Evolutionary conservation across 92 coral and sea anemone genomes (phyloP).

Genomic region (Parazoanthus swiftii): DNA sequence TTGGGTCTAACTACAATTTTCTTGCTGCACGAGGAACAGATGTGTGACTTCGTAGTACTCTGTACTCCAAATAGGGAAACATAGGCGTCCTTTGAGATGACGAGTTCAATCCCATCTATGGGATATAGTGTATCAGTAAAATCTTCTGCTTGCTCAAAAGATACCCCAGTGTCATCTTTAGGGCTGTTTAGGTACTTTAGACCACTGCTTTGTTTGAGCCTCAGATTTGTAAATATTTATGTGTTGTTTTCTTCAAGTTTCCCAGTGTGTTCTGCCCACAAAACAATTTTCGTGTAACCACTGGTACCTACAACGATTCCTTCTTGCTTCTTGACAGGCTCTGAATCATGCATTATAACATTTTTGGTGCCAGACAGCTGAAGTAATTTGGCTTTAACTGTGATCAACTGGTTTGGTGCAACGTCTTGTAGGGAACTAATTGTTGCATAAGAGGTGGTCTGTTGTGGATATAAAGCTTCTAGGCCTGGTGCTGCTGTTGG

Average conservation of each 20-base stretch:
- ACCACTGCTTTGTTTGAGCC: conserved; percentile 47
- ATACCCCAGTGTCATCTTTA: conserved; percentile 25
- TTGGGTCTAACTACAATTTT: neutral
- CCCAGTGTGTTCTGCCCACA: conserved; percentile 45
- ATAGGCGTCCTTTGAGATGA: conserved; percentile 13
- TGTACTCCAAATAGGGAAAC: neutral
- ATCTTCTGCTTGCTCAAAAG: conserved; percentile 23
- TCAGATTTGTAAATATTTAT: conserved; percentile 35
- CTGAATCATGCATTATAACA: conserved; percentile 20
- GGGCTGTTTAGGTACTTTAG: conserved; percentile 44
- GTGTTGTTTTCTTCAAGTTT: conserved; percentile 39
- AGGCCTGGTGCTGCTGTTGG: conserved; percentile 17
- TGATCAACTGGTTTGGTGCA: conserved; percentile 23
- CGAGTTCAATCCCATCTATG: conserved; percentile 11
- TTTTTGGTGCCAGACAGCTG: conserved; percentile 14
- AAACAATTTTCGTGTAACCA: conserved; percentile 24
- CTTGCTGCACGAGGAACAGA: conserved; percentile 4
- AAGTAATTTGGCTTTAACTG: neutral
- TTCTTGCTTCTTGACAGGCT: conserved; percentile 42
- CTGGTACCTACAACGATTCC: neutral
- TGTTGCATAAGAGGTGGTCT: neutral
- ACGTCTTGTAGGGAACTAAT: conserved; percentile 22
- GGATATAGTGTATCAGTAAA: conserved; percentile 4
- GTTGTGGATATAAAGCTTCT: neutral
- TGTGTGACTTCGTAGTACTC: neutral